Base-by-base conservation (phyloP, 2,888 invertebrate species). In the Andrena minutula region DNA sequence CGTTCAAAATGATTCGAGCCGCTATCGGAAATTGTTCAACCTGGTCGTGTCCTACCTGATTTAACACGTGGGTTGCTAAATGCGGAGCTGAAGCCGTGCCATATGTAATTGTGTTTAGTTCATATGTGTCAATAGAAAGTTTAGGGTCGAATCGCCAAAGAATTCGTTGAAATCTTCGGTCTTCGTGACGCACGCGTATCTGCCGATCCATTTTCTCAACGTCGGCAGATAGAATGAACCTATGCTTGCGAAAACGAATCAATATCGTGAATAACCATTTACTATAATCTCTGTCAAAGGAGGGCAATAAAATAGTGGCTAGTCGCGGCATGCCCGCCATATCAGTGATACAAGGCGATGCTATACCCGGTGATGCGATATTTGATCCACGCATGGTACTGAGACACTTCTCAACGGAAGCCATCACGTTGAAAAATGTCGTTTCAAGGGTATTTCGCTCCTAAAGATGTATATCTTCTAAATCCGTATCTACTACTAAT, bases 71-170 rank as follows among this genome's bases (percentile, higher is more conserved):
- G 3, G 56, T 69, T n/a, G 56, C 56, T 7, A 69, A 16, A 56
- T 56, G 56, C 4, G 68, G 23, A 20, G 68, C 68, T 7, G 68
- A 69, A 6, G 68, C 35, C 2, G 68, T 69, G 6, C 68, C 68
- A 53, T 68, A 68, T 7, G 68, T 68, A 8, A 68, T 32, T 8
- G 68, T 68, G 30, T 68, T 68, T 1, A 68, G n/a, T 12, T 51
- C 20, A 32, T 68, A 68, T 1, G 53, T 51, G 7, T 16, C 20
- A 0, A 53, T 20, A 2, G 68, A 30, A 0, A 10, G 20, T 1
- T 4, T 7, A 10, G 4, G 0, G 23, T 51, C 28, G 0, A 23
- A 12, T 4, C 65, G 51, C 65, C 65, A 66, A 7, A 66, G 30
- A n/a, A 66, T 66, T 6, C 65, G 26, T 30, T 66, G 65, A 6